Evolutionary conservation across 2,797 vertebrate species (phyloP).

Genomic region (Nannoperca obscura): DNA sequence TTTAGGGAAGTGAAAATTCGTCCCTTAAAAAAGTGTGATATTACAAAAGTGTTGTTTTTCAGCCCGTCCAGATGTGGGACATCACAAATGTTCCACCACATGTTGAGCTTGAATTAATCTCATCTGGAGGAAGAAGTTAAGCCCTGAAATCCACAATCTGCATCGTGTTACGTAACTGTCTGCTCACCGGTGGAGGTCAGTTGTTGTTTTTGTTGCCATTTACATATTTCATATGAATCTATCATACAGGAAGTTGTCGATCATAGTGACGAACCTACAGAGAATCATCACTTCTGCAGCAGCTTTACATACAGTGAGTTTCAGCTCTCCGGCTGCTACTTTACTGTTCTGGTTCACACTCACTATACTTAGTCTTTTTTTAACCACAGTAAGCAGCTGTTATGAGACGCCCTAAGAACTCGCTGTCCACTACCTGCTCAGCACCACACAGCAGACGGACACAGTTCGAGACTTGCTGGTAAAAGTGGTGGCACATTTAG

Average conservation of each 20-base stretch:
- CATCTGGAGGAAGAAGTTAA: constrained; percentile 42
- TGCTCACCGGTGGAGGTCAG: constrained; percentile 5
- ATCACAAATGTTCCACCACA: constrained; percentile 13
- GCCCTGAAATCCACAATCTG: constrained; percentile 38
- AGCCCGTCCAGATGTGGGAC: constrained; percentile 11
- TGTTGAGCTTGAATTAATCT: constrained; percentile 50
- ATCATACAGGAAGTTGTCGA: neutral
- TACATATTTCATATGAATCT: neutral
- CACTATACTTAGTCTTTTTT: too few relatives aligned
- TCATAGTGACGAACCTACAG: too few relatives aligned
- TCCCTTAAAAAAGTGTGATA: neutral
- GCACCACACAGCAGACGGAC: too few relatives aligned
- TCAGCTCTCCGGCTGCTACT: too few relatives aligned
- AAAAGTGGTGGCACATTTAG: too few relatives aligned
- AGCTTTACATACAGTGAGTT: too few relatives aligned
- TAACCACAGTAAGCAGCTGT: too few relatives aligned
- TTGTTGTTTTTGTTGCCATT: neutral
- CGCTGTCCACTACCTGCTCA: neutral
- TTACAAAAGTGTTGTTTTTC: neutral
- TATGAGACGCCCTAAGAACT: neutral
- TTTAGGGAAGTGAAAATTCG: neutral
- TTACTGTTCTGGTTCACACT: too few relatives aligned
- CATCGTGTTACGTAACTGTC: constrained; percentile 37
- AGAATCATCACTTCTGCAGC: too few relatives aligned
- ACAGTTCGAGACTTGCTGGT: neutral